Evolutionary conservation across 2,888 invertebrate genomes (phyloP), one percentile per base, ranked within the genome.

Genomic region (Eilema depressum): DNA sequence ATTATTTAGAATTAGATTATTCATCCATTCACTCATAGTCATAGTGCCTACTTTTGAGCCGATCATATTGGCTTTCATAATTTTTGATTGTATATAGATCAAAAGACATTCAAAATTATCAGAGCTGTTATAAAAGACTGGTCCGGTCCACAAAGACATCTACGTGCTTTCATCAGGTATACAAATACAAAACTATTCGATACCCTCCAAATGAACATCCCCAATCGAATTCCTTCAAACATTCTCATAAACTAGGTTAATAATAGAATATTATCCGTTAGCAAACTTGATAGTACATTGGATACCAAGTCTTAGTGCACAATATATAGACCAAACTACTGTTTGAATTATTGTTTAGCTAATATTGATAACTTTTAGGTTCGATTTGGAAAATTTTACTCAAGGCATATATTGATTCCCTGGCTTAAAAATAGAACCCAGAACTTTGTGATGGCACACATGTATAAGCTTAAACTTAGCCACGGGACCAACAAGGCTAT

Each of bases 1-100:
- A 57, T 59, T 69, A 33, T 60, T 65, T 59, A 5, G 41, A n/a
- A 41, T 37, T 28, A 64, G 37, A 59, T 60, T 57, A 60, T 63
- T 26, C 59, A 20, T 11, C 25, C 47, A 26, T 17, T 47, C 11
- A 30, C n/a, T 4, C n/a, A n/a, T 66, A 23, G 2, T 17, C 14
- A 41, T 20, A 17, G 37, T 62, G 3, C 11, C 33, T 12, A 25
- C 26, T 14, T 62, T 62, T 62, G 17, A 20, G 10, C 63, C 20
- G 37, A n/a, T n/a, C n/a, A n/a, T n/a, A n/a, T n/a, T n/a, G 30
- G 7, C 7, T 7, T 30, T 7, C 30, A 4, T 30, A 30, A 4
- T 30, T 4, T 30, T 30, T 30, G 30, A 30, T 25, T 14, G 23
- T 12, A 33, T 11, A 5, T 14, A 33, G 30, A 10, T 37, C 7